Evolutionary conservation across 2,797 vertebrate genomes (phyloP).

Genomic region (Manis crassicaudata): DNA sequence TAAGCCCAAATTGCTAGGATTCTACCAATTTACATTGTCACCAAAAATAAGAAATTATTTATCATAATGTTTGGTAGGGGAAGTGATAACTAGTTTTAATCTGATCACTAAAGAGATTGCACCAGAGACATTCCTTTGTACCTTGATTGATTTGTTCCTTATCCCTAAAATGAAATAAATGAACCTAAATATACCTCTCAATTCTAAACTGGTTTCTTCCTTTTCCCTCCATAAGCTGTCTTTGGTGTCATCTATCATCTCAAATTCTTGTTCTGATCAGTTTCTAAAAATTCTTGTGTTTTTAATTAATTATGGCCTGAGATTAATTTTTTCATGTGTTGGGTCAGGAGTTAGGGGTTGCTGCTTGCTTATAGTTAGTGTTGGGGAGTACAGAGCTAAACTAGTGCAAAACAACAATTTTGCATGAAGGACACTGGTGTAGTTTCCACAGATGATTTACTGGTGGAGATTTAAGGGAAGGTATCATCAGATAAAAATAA

Average conservation of each 20-base stretch:
- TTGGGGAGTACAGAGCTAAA: slow-evolving; percentile 18
- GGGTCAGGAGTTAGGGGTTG: background rate
- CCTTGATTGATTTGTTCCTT: background rate
- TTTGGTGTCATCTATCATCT: slow-evolving; percentile 1
- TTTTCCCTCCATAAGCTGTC: background rate
- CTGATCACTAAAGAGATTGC: background rate
- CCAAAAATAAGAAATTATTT: slow-evolving; percentile 38
- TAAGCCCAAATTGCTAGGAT: background rate
- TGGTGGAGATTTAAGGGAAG: slow-evolving; percentile 57
- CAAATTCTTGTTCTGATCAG: slow-evolving; percentile 13
- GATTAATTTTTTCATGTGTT: background rate
- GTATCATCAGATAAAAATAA: slow-evolving; percentile 61
- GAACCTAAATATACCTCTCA: background rate
- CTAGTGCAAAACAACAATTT: background rate
- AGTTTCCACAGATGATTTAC: slow-evolving; percentile 1
- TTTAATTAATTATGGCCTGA: slow-evolving; percentile 29
- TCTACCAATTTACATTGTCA: slow-evolving; percentile 1
- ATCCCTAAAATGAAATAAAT: slow-evolving; percentile 31
- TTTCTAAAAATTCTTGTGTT: slow-evolving; percentile 24
- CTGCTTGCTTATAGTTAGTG: slow-evolving; percentile 19
- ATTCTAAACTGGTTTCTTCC: background rate
- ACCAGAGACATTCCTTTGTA: background rate
- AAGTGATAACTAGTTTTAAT: slow-evolving; percentile 8
- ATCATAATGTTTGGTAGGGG: background rate
- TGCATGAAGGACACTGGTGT: background rate